Evolutionary conservation across 2,113 vertebrate genomes (phyloP).

Genomic region (Channa maculata): DNA sequence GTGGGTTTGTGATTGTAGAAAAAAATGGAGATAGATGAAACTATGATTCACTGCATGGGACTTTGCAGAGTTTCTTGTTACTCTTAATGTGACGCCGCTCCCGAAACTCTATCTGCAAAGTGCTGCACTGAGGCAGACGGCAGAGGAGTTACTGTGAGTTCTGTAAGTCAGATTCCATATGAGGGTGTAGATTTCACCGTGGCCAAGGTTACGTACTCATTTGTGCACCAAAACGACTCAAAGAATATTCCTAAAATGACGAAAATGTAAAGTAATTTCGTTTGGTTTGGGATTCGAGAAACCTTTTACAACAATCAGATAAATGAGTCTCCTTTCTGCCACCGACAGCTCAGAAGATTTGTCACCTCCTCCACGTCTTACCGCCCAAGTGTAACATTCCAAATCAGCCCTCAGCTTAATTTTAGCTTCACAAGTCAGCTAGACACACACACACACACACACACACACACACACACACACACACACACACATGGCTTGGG

Average conservation of each 20-base stretch:
- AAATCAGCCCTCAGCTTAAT: conserved; percentile 82
- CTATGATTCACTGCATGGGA: not conserved
- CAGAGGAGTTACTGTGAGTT: conserved; percentile 9
- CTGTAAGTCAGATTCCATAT: conserved; percentile 37
- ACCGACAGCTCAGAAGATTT: conserved; percentile 61
- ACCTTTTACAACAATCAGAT: too few relatives aligned
- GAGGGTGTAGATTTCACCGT: conserved; percentile 48
- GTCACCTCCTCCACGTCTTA: conserved; percentile 73
- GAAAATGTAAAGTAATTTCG: not conserved
- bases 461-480: too few relatives aligned
- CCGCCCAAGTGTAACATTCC: conserved; percentile 82
- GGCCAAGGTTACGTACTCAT: conserved; percentile 53
- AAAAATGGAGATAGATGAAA: not conserved
- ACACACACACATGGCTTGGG: conserved; percentile 56
- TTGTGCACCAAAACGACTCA: conserved; percentile 50
- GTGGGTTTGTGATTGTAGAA: too few relatives aligned
- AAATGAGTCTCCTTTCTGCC: not conserved
- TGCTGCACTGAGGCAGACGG: not conserved
- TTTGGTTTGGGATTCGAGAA: not conserved
- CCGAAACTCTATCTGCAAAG: too few relatives aligned
- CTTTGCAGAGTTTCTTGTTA: not conserved
- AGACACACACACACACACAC: too few relatives aligned
- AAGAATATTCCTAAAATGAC: not conserved
- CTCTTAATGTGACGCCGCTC: conserved; percentile 2
- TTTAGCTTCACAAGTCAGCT: conserved; percentile 84